These are phyloP conservation scores for Probosciger aterrimus DNA, from an alignment of 2,113 vertebrate species.

Conservation along the genomic window DNA sequence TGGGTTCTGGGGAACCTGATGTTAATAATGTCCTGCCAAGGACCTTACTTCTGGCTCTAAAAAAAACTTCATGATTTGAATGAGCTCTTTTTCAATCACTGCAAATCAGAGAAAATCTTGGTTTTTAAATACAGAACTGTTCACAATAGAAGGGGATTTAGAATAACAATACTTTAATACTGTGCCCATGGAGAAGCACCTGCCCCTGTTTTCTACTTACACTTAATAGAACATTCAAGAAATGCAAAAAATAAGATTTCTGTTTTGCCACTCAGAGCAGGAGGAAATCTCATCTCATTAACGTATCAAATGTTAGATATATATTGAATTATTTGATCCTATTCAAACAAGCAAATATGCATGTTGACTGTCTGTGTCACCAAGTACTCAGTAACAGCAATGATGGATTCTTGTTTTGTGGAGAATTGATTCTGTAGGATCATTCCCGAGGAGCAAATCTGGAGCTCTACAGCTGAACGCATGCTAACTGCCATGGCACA, in stretches of 20 bases:
- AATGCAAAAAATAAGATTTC: background rate
- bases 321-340: background rate
- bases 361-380: background rate
- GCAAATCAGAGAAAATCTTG: background rate
- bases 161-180: background rate
- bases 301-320: background rate
- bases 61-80: background rate
- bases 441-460: background rate
- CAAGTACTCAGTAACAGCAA: background rate
- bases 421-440: background rate
- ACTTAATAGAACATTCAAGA: background rate
- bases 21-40: background rate
- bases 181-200: background rate
- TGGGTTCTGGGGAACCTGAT: background rate
- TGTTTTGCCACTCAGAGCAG: background rate
- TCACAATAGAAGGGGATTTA: background rate
- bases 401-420: background rate
- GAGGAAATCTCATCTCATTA: background rate
- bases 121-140: background rate
- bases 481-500: background rate
- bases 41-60: background rate
- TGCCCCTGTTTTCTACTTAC: background rate
- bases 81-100: background rate
- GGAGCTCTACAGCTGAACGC: background rate
- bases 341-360: accelerated